Conservation (phyloP, 2,888 invertebrate genomes). For the Nephrotoma appendiculata region DNA sequence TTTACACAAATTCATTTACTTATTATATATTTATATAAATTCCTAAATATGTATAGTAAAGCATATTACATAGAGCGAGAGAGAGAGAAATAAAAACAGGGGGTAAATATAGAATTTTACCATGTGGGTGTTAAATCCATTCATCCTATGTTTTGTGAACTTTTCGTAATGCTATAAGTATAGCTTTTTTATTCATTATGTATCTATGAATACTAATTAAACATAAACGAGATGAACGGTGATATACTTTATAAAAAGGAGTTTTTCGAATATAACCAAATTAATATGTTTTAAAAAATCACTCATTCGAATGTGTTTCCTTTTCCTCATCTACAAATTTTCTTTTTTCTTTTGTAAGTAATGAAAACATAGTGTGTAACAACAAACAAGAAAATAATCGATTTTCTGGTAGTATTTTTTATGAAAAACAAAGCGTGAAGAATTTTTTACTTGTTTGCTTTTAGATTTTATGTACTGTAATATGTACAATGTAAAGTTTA, state of each 20-base stretch:
- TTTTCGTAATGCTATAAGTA: too few species aligned
- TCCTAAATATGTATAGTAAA: too few species aligned
- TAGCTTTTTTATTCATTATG: too few species aligned
- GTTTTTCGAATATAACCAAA: background rate
- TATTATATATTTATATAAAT: background rate
- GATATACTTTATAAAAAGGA: too few species aligned
- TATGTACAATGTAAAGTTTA: background rate
- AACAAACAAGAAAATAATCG: background rate
- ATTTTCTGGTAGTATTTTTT: background rate
- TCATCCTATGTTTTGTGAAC: too few species aligned
- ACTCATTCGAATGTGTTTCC: background rate
- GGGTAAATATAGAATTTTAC: too few species aligned
- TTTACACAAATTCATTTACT: too few species aligned
- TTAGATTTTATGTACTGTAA: background rate
- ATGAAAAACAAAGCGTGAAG: background rate
- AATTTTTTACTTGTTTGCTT: background rate
- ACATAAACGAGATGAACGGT: too few species aligned
- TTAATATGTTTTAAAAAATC: background rate
- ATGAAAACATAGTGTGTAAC: background rate
- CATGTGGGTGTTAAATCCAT: too few species aligned
- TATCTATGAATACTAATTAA: too few species aligned
- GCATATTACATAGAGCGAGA: background rate
- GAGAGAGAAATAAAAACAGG: background rate
- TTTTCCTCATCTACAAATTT: background rate
- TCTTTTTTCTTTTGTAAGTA: background rate